Base-by-base conservation (phyloP, 2,113 vertebrate genomes). In the Etia nguti region DNA sequence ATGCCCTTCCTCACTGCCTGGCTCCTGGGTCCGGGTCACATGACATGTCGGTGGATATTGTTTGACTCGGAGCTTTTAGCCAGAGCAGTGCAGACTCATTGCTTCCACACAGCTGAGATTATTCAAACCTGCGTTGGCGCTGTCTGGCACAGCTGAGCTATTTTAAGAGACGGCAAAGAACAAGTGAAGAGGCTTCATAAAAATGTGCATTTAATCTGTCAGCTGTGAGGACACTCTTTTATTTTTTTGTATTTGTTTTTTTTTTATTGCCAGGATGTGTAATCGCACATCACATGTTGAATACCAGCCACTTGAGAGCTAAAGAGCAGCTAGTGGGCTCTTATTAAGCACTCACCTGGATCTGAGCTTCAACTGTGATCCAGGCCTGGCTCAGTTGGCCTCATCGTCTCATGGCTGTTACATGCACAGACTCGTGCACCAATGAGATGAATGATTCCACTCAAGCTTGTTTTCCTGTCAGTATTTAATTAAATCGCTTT, bases 401-500 rank as follows among this genome's bases (percentile, higher is more conserved):
- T 50, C 24, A 1, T 59, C 65, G 26, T 11, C 85, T 52, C 65
- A 73, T 26, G 38, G n/a, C 41, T 73, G 68, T 48, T 73, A 57
- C 81, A 80, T 2, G 50, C 56, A 31, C 43, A 18, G n/a, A 83
- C 41, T 31, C 31, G 3, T n/a, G 38, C 60, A 34, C 8, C 54
- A 83, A 87, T 18, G 38, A 86, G 57, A 50, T 38, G 56, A 80
- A 54, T 12, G 56, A 20, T 41, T 84, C 73, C 73, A 41, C 81
- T 16, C 16, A 0, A 38, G 50, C 48, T 80, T 80, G n/a, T 26
- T 84, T 79, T 86, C 18, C 65, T 89, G 6, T 79, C 65, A 20
- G 8, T 81, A 90, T 93, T 82, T 55, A 52, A 91, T 93, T 57
- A 77, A 82, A 84, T 50, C 50, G 65, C 26, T 16, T 41, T 16